These are phyloP conservation scores for Pseudonaja textilis DNA, from an alignment of 2,113 vertebrate species.

Conservation along the genomic window DNA sequence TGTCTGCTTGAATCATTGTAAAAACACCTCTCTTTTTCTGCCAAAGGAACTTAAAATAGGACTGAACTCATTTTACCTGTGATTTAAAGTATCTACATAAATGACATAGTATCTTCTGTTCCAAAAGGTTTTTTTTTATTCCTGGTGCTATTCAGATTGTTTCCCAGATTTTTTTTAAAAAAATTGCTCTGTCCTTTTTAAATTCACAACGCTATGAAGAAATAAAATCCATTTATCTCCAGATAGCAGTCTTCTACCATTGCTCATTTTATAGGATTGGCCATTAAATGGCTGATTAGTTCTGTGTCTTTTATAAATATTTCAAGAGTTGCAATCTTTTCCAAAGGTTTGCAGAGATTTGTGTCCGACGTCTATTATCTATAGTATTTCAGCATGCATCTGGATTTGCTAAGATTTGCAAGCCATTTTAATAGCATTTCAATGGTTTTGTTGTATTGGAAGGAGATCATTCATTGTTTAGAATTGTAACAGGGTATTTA, in stretches of 20 bases:
- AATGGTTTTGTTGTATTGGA: constrained; percentile 7
- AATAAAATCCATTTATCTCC: constrained; percentile 61
- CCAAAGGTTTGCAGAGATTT: constrained; percentile 56
- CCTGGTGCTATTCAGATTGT: not conserved
- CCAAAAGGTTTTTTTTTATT: constrained; percentile 1
- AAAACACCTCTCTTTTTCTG: not conserved
- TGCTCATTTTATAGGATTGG: constrained; percentile 63
- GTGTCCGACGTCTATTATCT: constrained; percentile 48
- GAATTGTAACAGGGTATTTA: not conserved
- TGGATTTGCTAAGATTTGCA: constrained; percentile 14
- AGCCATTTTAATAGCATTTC: constrained; percentile 3
- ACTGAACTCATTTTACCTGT: not conserved
- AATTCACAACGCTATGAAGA: constrained; percentile 49
- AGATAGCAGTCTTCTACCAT: constrained; percentile 49
- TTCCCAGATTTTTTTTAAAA: not conserved
- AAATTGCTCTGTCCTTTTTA: constrained; percentile 31
- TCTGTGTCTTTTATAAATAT: constrained; percentile 61
- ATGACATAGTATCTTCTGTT: not conserved
- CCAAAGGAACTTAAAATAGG: not conserved
- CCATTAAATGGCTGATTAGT: constrained; percentile 65
- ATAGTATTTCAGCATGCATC: constrained; percentile 19
- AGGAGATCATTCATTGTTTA: not conserved
- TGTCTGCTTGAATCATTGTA: not conserved
- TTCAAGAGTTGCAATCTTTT: constrained; percentile 49
- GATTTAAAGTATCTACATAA: not conserved